Percentiles rank a stretch among this genome's conserved stretches.
Conservation (phyloP, 2,888 invertebrate species). For the Macrophya annulata region DNA sequence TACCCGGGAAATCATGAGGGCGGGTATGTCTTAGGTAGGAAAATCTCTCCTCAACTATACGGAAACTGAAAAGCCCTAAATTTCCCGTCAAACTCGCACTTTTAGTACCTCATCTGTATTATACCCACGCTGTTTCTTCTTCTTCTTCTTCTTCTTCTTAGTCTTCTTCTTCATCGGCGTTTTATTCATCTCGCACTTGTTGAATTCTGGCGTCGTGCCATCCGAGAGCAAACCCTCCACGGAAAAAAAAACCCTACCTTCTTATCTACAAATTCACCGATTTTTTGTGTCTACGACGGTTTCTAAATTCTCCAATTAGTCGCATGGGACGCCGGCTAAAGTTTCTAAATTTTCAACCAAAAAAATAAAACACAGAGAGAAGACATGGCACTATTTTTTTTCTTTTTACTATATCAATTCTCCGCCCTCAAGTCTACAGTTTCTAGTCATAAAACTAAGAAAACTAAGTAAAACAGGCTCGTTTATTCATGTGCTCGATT, state of each 20-base stretch:
- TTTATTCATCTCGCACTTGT: constrained; percentile 41
- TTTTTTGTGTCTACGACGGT: no score
- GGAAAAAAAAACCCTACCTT: not conserved
- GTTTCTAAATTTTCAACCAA: not conserved
- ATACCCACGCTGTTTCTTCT: not conserved
- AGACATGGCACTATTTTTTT: not conserved
- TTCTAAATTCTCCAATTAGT: not conserved
- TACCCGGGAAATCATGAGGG: not conserved
- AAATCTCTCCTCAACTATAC: not conserved
- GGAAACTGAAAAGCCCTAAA: constrained; percentile 3
- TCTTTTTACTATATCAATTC: not conserved
- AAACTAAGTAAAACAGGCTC: not conserved
- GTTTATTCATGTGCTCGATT: constrained; percentile 6
- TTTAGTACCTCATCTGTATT: not conserved
- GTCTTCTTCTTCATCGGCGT: not conserved
- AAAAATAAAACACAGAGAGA: not conserved
- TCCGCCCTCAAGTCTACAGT: not conserved
- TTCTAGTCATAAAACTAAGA: not conserved
- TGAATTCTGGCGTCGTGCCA: constrained; percentile 28
- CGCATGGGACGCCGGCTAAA: not conserved
- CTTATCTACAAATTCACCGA: constrained; percentile 14
- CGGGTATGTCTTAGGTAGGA: not conserved
- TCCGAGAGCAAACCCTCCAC: not conserved
- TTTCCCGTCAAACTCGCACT: constrained; percentile 9
- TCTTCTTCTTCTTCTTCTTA: not conserved